phyloP scores from a whole-genome alignment of 2,888 invertebrate species.

The Cantharis nigra region DNA sequence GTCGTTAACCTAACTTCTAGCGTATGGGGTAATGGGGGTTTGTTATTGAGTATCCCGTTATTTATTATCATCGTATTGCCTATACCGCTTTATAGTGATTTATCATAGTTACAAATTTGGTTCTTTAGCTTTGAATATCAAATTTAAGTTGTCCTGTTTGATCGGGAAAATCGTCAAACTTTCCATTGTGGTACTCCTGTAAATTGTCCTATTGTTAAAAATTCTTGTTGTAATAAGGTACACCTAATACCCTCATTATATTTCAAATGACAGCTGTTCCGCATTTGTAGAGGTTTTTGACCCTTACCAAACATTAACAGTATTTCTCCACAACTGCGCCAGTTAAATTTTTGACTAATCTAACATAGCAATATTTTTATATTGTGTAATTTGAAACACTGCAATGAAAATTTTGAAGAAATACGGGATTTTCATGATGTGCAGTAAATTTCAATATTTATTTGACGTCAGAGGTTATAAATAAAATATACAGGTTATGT shows the following conservation, averaged over 20 bases:
- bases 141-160: neutral
- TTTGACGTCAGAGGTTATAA: neutral
- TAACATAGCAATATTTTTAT: neutral
- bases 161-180: neutral
- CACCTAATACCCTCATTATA: neutral
- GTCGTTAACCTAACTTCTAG: conserved; percentile 48
- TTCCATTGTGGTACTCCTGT: neutral
- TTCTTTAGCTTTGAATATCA: neutral
- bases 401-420: neutral
- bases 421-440: neutral
- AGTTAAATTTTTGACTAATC: neutral
- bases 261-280: conserved; percentile 1
- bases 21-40: neutral
- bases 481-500: neutral
- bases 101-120: neutral
- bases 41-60: neutral
- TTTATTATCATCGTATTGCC: neutral
- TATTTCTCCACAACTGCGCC: neutral
- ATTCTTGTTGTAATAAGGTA: neutral
- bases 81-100: neutral
- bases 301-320: neutral
- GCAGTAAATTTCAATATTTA: neutral
- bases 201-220: neutral
- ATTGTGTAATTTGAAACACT: neutral
- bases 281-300: neutral